Evolutionary conservation across 2,113 vertebrate genomes (phyloP).

Genomic region (Notiomystis cincta): DNA sequence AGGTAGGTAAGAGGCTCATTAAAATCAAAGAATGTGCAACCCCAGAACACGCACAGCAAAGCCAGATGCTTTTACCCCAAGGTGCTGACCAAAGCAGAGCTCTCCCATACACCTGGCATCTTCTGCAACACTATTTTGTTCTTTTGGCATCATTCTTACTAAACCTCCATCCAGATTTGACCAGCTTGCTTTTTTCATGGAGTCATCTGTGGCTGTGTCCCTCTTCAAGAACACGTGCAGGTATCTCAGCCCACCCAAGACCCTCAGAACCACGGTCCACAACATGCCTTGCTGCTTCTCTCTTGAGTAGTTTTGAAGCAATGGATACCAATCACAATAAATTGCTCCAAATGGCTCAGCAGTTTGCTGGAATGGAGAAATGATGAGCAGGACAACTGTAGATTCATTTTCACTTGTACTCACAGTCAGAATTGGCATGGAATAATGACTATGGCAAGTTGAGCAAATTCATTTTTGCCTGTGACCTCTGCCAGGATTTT

Average conservation of each 20-base stretch:
- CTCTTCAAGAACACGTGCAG: neutral
- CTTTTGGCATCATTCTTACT: neutral
- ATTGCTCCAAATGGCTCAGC: neutral
- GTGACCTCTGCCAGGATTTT: conserved; percentile 42
- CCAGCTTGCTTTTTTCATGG: neutral
- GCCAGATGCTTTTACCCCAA: neutral
- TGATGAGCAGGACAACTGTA: neutral
- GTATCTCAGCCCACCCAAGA: neutral
- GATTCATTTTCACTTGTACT: conserved; percentile 23
- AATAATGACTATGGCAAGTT: neutral
- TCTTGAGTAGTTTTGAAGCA: neutral
- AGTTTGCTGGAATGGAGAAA: conserved; percentile 31
- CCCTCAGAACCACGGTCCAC: neutral
- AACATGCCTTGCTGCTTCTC: neutral
- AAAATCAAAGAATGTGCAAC: neutral
- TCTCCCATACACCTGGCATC: neutral
- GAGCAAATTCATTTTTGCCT: conserved; percentile 20
- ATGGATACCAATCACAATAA: neutral
- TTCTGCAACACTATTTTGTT: neutral
- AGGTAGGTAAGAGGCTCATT: neutral
- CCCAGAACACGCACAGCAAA: neutral
- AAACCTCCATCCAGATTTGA: neutral
- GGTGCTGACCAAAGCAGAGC: neutral
- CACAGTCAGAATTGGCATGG: neutral
- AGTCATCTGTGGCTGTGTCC: neutral